A percentile compares a stretch with the other conserved stretches of the same genome.
Conservation (phyloP, 2,888 invertebrate genomes). For the Hirtodrosophila alboralis region DNA sequence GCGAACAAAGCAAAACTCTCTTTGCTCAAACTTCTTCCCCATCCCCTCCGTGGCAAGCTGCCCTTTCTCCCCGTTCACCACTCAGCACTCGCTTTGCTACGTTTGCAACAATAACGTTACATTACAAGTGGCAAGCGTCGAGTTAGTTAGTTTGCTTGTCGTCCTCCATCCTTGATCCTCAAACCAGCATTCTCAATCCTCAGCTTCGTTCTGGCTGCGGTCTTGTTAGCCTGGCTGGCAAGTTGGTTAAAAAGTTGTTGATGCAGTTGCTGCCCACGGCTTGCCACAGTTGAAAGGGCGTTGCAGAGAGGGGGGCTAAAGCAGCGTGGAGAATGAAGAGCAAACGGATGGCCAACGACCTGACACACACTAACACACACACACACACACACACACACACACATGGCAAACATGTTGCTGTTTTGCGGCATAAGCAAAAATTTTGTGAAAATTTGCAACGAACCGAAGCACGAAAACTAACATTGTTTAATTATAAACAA, state of each 20-base stretch:
- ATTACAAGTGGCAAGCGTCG: slow-evolving; percentile 72
- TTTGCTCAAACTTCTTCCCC: slow-evolving; percentile 1
- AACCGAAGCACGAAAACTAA: slow-evolving; percentile 28
- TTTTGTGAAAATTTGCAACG: too few relatives aligned
- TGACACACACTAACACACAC: slow-evolving; percentile 20
- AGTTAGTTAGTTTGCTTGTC: slow-evolving; percentile 70
- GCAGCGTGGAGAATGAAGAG: not conserved
- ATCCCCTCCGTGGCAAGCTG: too few relatives aligned
- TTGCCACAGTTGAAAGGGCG: slow-evolving; percentile 3
- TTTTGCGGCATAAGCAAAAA: slow-evolving; percentile 63
- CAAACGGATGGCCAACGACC: slow-evolving; percentile 64
- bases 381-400: too few relatives aligned
- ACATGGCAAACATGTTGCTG: slow-evolving; percentile 59
- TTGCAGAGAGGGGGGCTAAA: not conserved
- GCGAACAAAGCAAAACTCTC: slow-evolving; percentile 67
- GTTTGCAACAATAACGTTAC: slow-evolving; percentile 63
- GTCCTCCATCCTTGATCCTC: slow-evolving; percentile 4
- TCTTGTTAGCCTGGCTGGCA: slow-evolving; percentile 72
- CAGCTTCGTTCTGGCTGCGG: slow-evolving; percentile 33
- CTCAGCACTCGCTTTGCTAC: slow-evolving; percentile 1
- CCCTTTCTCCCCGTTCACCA: too few relatives aligned
- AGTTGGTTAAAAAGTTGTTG: slow-evolving; percentile 78
- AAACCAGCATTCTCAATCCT: not conserved
- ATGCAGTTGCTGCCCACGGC: slow-evolving; percentile 54
- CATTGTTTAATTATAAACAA: slow-evolving; percentile 57